These are phyloP conservation scores for Phoebastria nigripes DNA, from an alignment of 2,797 vertebrate species.

Conservation along the genomic window DNA sequence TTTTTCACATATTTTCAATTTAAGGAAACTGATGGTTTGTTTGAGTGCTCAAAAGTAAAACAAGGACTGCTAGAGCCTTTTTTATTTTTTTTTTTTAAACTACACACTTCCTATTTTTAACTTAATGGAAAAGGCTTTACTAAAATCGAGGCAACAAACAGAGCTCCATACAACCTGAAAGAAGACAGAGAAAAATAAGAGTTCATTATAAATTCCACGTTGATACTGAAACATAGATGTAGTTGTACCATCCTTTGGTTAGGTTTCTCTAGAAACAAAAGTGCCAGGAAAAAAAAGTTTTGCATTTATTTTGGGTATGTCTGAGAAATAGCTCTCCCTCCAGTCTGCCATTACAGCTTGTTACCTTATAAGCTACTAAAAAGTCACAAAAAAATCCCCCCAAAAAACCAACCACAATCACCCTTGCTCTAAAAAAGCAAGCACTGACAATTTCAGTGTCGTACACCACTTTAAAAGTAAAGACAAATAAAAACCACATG, in stretches of 20 bases:
- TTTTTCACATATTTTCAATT: neutral
- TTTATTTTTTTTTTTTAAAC: neutral
- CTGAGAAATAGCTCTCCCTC: neutral
- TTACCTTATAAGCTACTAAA: neutral
- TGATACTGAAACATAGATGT: neutral
- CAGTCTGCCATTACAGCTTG: neutral
- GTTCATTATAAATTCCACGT: neutral
- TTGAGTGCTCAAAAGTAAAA: neutral
- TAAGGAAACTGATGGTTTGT: neutral
- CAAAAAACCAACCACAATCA: neutral
- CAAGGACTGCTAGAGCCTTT: neutral
- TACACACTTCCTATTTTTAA: neutral
- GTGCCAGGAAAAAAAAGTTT: neutral
- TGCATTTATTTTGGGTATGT: neutral
- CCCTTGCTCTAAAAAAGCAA: neutral
- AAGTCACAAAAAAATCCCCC: neutral
- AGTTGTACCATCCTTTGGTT: neutral
- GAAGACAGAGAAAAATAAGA: neutral
- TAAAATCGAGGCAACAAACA: neutral
- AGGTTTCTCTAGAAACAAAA: neutral
- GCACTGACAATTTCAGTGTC: neutral
- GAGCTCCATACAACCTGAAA: neutral
- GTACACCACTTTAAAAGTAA: neutral
- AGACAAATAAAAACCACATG: conserved; percentile 5
- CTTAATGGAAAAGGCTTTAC: neutral